Evolutionary conservation across 2,797 vertebrate genomes (phyloP).

Genomic region (Danio albolineatus): DNA sequence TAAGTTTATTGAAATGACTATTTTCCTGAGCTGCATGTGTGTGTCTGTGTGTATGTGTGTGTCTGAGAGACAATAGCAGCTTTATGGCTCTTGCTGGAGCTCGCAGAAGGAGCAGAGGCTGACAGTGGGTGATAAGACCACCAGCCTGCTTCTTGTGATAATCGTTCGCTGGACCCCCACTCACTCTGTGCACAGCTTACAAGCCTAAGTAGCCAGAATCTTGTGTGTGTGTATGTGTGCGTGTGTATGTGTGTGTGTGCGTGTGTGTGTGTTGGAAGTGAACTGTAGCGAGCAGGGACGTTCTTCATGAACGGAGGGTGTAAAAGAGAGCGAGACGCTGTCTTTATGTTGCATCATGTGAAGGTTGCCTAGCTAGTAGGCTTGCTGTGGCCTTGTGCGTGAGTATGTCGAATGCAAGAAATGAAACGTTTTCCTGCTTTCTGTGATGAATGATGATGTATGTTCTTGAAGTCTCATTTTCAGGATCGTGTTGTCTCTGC

Average conservation of each 20-base stretch:
- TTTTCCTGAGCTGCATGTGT: constrained; percentile 91
- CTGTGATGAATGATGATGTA: not conserved
- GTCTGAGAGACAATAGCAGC: constrained; percentile 90
- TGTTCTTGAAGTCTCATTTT: not conserved
- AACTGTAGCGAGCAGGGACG: constrained; percentile 32
- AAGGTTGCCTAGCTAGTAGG: constrained; percentile 1
- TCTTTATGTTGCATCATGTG: constrained; percentile 46
- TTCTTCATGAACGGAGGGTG: constrained; percentile 69
- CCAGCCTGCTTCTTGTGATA: constrained; percentile 97
- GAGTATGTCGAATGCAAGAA: constrained; percentile 2
- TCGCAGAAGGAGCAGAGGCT: constrained; percentile 96
- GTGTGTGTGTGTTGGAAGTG: constrained; percentile 19
- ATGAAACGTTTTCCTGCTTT: not conserved
- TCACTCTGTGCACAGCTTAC: constrained; percentile 56
- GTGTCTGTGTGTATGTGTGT: constrained; percentile 69
- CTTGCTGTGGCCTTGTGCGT: not conserved
- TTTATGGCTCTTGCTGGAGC: constrained; percentile 89
- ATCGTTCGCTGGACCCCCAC: constrained; percentile 92
- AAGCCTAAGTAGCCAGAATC: constrained; percentile 61
- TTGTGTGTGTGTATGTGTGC: constrained; percentile 34
- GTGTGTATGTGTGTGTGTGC: constrained; percentile 27
- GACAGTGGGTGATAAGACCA: constrained; percentile 99
- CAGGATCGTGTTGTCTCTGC: not conserved
- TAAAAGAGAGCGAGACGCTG: constrained; percentile 1
- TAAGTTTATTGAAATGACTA: constrained; percentile 98